These are phyloP conservation scores for Apocrypta bakeri DNA, from an alignment of 1,140 invertebrate genomes.

Conservation along the genomic window DNA sequence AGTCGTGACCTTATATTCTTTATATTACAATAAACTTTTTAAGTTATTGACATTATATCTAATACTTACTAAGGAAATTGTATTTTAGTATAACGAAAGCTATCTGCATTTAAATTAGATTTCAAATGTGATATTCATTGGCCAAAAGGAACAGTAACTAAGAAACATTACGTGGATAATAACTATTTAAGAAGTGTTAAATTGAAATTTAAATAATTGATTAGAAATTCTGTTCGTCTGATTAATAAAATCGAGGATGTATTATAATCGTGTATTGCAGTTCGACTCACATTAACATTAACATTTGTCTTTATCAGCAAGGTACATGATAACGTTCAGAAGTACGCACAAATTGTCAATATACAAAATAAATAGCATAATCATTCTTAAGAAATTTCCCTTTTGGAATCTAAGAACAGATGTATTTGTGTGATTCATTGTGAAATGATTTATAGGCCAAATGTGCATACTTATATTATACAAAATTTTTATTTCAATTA, in stretches of 20 bases:
- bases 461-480: not conserved
- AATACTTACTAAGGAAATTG: slow-evolving; percentile 30
- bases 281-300: not conserved
- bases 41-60: slow-evolving; percentile 6
- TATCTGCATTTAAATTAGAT: slow-evolving; percentile 40
- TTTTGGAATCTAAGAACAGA: not conserved
- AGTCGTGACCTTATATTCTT: slow-evolving; percentile 17
- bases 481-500: slow-evolving; percentile 8
- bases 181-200: not conserved
- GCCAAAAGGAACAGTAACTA: slow-evolving; percentile 42
- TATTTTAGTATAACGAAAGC: slow-evolving; percentile 19
- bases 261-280: not conserved
- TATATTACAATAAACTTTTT: not conserved
- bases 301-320: slow-evolving; percentile 17
- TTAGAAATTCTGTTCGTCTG: slow-evolving; percentile 6
- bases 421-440: slow-evolving; percentile 7
- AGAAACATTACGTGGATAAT: slow-evolving; percentile 37
- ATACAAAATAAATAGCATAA: not conserved
- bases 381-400: not conserved
- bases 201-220: slow-evolving; percentile 11
- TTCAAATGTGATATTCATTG: slow-evolving; percentile 53
- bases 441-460: slow-evolving; percentile 23
- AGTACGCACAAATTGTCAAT: slow-evolving; percentile 24
- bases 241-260: not conserved
- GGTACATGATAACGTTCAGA: slow-evolving; percentile 7